Percentiles rank a stretch among this genome's conserved stretches.
phyloP scores from a whole-genome alignment of 2,113 vertebrate species.

The Coryphaenoides rupestris region DNA sequence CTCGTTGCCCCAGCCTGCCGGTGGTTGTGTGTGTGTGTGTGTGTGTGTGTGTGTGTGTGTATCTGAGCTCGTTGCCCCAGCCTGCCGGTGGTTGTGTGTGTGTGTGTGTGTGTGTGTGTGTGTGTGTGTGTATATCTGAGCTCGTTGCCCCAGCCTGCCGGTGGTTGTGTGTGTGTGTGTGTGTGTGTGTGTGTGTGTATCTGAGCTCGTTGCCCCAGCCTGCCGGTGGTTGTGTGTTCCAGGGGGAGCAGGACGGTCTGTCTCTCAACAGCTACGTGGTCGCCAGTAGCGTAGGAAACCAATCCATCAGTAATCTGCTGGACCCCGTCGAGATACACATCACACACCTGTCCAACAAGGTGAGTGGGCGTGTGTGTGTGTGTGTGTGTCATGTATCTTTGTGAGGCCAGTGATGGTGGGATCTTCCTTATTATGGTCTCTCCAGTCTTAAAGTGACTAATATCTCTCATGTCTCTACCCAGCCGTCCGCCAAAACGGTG shows the following conservation, averaged over 20 bases:
- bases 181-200: too few relatives aligned
- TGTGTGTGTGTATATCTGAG: too few relatives aligned
- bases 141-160: too few relatives aligned
- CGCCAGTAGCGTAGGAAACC: slow-evolving; percentile 90
- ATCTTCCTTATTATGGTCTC: background rate
- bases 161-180: too few relatives aligned
- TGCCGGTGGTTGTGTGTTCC: slow-evolving; percentile 7
- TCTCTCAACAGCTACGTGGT: slow-evolving; percentile 89
- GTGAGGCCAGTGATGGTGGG: background rate
- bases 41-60: too few relatives aligned
- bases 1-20: too few relatives aligned
- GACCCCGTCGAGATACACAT: slow-evolving; percentile 85
- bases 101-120: too few relatives aligned
- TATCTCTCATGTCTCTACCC: slow-evolving; percentile 33
- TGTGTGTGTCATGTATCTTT: slow-evolving; percentile 17
- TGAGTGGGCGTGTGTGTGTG: background rate
- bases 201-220: background rate
- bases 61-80: too few relatives aligned
- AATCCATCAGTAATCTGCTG: slow-evolving; percentile 77
- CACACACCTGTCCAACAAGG: slow-evolving; percentile 76
- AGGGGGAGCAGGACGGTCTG: slow-evolving; percentile 50
- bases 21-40: too few relatives aligned
- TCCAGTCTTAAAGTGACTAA: background rate
- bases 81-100: too few relatives aligned
- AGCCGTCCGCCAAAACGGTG: slow-evolving; percentile 65